Conservation (phyloP, 2,888 invertebrate genomes). For the Drosophila phalerata region DNA sequence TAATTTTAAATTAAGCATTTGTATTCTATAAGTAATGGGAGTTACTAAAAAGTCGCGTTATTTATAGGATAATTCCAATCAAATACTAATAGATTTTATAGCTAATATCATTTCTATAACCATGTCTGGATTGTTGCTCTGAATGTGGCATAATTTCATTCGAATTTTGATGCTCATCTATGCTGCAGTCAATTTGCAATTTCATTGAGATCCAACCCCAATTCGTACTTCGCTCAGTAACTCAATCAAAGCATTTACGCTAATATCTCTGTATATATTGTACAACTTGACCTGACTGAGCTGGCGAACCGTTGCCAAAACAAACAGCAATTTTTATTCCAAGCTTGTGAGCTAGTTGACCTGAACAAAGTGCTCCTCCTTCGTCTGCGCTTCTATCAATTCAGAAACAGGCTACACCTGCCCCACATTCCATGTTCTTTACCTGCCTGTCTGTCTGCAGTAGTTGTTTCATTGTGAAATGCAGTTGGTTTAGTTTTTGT, state of each 20-base stretch:
- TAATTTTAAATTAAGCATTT: too few species aligned
- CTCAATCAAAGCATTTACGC: slow-evolving; percentile 71
- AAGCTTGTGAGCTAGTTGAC: slow-evolving; percentile 21
- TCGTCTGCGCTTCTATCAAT: slow-evolving; percentile 33
- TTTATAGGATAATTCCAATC: too few species aligned
- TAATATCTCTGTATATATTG: slow-evolving; percentile 63
- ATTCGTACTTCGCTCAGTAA: slow-evolving; percentile 41
- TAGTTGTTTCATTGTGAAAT: slow-evolving; percentile 37
- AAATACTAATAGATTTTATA: not conserved
- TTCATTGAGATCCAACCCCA: slow-evolving; percentile 39
- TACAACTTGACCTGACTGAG: slow-evolving; percentile 36
- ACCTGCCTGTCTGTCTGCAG: slow-evolving; percentile 5
- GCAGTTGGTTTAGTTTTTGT: slow-evolving; percentile 35
- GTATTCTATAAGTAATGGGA: too few species aligned
- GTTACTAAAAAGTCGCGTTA: too few species aligned
- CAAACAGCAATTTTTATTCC: slow-evolving; percentile 37
- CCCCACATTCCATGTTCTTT: not conserved
- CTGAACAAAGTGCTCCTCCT: slow-evolving; percentile 14
- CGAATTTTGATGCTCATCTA: not conserved
- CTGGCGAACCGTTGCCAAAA: slow-evolving; percentile 18
- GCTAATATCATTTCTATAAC: not conserved
- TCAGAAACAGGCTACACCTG: slow-evolving; percentile 43
- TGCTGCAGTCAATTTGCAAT: slow-evolving; percentile 29
- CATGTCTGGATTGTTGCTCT: not conserved
- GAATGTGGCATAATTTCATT: not conserved